Evolutionary conservation across 2,113 vertebrate species (phyloP).

Genomic region (Phainopepla nitens): DNA sequence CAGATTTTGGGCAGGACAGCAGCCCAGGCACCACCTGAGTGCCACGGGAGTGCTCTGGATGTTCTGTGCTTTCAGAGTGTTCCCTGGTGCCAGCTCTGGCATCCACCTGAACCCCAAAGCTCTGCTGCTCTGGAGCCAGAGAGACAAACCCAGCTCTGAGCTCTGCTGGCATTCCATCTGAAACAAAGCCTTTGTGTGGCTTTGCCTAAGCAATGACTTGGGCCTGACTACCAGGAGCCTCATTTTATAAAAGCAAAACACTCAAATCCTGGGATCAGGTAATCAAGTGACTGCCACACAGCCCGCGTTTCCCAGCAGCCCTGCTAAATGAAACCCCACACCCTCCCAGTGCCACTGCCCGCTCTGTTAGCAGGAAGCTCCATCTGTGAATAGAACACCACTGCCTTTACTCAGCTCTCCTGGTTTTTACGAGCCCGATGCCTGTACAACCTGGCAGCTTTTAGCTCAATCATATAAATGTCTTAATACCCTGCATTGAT

Average conservation of each 20-base stretch:
- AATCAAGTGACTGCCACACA: background rate
- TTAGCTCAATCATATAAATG: constrained; percentile 21
- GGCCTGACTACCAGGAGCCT: background rate
- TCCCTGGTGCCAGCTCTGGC: background rate
- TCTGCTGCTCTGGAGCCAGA: background rate
- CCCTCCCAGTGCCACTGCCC: background rate
- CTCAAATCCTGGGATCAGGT: background rate
- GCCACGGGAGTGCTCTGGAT: background rate
- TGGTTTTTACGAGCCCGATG: background rate
- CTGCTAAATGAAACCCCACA: background rate
- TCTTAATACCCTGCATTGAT: constrained; percentile 46
- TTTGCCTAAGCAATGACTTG: background rate
- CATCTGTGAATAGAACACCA: background rate
- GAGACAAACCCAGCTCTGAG: background rate
- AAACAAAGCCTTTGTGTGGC: background rate
- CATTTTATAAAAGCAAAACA: background rate
- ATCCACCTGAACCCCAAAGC: background rate
- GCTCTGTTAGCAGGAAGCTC: background rate
- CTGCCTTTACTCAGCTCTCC: background rate
- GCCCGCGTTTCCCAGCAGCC: background rate
- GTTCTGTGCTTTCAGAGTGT: background rate
- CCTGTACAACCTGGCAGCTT: constrained; percentile 7
- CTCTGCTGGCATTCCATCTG: background rate
- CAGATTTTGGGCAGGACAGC: background rate
- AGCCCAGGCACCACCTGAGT: background rate